Evolutionary conservation across 92 coral and sea anemone genomes (phyloP).

Genomic region (Epizoanthus stellaris): DNA sequence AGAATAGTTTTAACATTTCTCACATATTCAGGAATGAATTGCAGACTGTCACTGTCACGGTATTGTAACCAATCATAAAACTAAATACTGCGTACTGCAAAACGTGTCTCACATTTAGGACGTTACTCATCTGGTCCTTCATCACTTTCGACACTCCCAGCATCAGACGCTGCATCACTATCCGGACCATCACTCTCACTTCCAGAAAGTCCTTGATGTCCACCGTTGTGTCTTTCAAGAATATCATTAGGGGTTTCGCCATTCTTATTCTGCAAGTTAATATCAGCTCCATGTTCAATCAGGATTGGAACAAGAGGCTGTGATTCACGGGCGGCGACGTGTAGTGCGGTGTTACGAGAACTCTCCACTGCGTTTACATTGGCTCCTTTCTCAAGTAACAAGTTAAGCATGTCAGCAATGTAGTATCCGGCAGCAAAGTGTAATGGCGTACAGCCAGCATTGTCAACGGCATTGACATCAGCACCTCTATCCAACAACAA

Average conservation of each 20-base stretch:
- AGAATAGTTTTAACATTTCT: no score
- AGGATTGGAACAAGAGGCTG: background rate
- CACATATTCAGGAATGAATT: no score
- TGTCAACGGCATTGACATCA: background rate
- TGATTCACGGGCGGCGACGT: slow-evolving; percentile 16
- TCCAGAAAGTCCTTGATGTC: background rate
- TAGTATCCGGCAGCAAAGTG: no score
- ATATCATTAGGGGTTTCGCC: slow-evolving; percentile 17
- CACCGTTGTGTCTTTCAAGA: background rate
- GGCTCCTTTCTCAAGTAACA: slow-evolving; percentile 23
- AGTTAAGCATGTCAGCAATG: background rate
- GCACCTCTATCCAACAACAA: background rate
- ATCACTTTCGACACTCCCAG: no score
- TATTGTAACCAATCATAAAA: no score
- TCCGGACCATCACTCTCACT: no score
- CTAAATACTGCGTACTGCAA: no score
- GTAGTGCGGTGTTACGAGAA: slow-evolving; percentile 1
- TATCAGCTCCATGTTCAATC: slow-evolving; percentile 23
- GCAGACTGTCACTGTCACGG: no score
- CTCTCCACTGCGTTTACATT: slow-evolving; percentile 11
- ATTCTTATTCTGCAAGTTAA: background rate
- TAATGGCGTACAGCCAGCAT: no score
- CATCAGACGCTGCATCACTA: no score
- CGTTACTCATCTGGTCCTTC: no score
- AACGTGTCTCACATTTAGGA: no score